These are phyloP conservation scores for Papilio gigon DNA, from an alignment of 2,888 invertebrate genomes.

Conservation along the genomic window DNA sequence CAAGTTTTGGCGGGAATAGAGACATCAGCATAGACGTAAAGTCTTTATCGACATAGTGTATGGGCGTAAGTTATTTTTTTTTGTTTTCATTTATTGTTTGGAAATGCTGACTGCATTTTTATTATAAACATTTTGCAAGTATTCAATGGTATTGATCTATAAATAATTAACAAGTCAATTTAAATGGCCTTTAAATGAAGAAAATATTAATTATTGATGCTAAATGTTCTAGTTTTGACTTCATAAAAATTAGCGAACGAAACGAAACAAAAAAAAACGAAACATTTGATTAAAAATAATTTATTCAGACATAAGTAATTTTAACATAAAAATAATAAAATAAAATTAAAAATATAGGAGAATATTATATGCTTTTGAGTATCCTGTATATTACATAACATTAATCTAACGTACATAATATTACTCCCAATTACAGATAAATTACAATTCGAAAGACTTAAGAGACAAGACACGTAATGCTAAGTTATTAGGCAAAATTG, in stretches of 20 bases:
- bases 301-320: slow-evolving; percentile 41
- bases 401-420: slow-evolving; percentile 21
- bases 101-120: no score
- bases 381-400: slow-evolving; percentile 39
- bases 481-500: slow-evolving; percentile 18
- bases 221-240: background rate
- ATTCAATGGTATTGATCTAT: background rate
- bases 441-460: slow-evolving; percentile 39
- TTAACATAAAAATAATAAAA: slow-evolving; percentile 36
- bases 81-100: background rate
- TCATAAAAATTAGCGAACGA: slow-evolving; percentile 1
- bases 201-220: background rate
- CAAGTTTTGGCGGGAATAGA: background rate
- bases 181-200: background rate
- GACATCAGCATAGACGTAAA: no score
- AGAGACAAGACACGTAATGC: slow-evolving; percentile 24
- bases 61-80: background rate
- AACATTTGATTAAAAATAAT: slow-evolving; percentile 36
- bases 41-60: background rate
- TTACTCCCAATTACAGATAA: slow-evolving; percentile 36
- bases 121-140: no score
- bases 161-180: background rate
- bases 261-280: slow-evolving; percentile 23
- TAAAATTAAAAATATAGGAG: slow-evolving; percentile 24
- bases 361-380: slow-evolving; percentile 36